These are phyloP conservation scores for Semotilus atromaculatus DNA, from an alignment of 2,797 vertebrate species.

Conservation along the genomic window DNA sequence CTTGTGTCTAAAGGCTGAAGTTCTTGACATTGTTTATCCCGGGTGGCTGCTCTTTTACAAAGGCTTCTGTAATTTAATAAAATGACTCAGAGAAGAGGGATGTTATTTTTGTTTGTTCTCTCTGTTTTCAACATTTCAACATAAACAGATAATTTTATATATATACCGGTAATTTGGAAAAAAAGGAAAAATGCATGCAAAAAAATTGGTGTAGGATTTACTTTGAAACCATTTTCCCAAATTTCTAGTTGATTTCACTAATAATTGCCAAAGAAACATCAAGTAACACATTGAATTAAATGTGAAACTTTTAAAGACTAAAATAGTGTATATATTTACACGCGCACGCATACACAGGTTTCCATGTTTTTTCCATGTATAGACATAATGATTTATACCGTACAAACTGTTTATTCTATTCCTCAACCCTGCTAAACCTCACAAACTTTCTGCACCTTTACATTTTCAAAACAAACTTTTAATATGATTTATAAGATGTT, in stretches of 20 bases:
- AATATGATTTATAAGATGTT: background rate
- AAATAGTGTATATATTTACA: too few relatives aligned
- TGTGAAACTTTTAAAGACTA: background rate
- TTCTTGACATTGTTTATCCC: slow-evolving; percentile 53
- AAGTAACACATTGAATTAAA: background rate
- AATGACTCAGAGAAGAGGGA: slow-evolving; percentile 6
- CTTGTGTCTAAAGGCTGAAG: slow-evolving; percentile 56
- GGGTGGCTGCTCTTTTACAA: slow-evolving; percentile 42
- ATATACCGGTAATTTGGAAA: background rate
- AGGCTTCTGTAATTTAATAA: slow-evolving; percentile 43
- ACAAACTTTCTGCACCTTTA: background rate
- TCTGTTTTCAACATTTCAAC: background rate
- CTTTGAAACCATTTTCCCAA: background rate
- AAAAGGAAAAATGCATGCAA: background rate
- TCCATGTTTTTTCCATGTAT: background rate
- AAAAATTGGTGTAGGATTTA: background rate
- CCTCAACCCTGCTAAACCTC: background rate
- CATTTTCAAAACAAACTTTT: background rate
- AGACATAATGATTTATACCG: background rate
- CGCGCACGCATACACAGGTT: background rate
- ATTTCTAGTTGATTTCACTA: background rate
- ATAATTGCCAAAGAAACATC: background rate
- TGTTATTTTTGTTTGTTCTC: background rate
- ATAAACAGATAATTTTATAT: background rate
- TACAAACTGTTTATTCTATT: background rate